Percentiles rank a stretch among this genome's conserved stretches.
These are phyloP conservation scores for Girardinichthys multiradiatus DNA, from an alignment of 2,113 vertebrate genomes.

Conservation along the genomic window DNA sequence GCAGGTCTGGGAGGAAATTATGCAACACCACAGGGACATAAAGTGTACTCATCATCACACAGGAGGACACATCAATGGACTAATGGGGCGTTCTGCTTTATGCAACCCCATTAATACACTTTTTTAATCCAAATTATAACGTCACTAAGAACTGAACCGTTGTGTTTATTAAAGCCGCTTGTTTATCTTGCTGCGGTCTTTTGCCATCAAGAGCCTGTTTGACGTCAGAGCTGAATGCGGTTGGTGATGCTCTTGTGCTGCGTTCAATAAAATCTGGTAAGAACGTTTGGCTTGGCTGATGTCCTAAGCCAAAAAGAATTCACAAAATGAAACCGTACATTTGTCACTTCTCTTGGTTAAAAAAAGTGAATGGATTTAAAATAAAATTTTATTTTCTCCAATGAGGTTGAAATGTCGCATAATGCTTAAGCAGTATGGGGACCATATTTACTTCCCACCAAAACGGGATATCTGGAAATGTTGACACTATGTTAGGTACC, in stretches of 20 bases:
- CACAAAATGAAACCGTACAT: not conserved
- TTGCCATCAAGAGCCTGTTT: slow-evolving; percentile 36
- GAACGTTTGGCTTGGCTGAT: fast-evolving
- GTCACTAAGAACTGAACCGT: too few relatives aligned
- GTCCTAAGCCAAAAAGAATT: not conserved
- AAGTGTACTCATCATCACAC: too few relatives aligned
- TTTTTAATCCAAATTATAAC: too few relatives aligned
- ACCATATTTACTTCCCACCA: too few relatives aligned
- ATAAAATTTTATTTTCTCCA: not conserved
- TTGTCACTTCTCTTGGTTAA: not conserved
- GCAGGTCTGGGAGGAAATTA: too few relatives aligned
- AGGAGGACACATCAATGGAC: too few relatives aligned
- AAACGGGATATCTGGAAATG: not conserved
- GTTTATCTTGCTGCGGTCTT: slow-evolving; percentile 2
- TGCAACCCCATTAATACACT: too few relatives aligned
- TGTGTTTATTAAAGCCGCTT: too few relatives aligned
- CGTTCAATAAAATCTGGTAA: slow-evolving; percentile 32
- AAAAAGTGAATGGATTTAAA: not conserved
- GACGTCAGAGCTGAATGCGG: slow-evolving; percentile 68
- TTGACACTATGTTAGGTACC: not conserved
- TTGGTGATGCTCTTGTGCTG: slow-evolving; percentile 49
- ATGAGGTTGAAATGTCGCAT: too few relatives aligned
- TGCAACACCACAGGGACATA: too few relatives aligned
- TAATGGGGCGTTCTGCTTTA: too few relatives aligned
- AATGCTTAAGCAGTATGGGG: too few relatives aligned